Conservation (phyloP, 2,113 vertebrate species). For the Prinia subflava region DNA sequence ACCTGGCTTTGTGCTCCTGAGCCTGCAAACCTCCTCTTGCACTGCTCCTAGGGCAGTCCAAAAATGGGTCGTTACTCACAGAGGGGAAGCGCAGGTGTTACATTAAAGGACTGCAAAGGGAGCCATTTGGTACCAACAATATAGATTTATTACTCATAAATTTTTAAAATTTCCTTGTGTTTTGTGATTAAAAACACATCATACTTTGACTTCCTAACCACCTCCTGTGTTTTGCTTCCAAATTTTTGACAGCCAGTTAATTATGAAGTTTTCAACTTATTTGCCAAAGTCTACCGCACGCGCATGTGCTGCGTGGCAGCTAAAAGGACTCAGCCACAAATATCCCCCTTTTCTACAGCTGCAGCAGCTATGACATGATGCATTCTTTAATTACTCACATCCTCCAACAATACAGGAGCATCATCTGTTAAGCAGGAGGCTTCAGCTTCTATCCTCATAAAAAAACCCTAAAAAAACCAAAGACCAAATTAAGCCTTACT, state of each 20-base stretch:
- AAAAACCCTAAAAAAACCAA: neutral
- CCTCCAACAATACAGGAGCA: neutral
- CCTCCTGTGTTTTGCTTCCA: slow-evolving; percentile 49
- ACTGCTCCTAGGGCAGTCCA: slow-evolving; percentile 27
- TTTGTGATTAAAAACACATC: slow-evolving; percentile 64
- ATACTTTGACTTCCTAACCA: slow-evolving; percentile 59
- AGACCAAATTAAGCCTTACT: neutral
- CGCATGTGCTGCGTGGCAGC: neutral
- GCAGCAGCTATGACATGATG: neutral
- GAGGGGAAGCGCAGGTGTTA: slow-evolving; percentile 61
- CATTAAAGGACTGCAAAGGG: slow-evolving; percentile 57
- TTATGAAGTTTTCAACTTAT: slow-evolving; percentile 48
- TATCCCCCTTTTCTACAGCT: neutral
- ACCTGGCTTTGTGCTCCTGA: slow-evolving; percentile 59
- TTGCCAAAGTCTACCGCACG: neutral
- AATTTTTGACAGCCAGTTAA: slow-evolving; percentile 61
- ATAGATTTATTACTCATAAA: slow-evolving; percentile 54
- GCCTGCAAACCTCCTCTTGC: slow-evolving; percentile 48
- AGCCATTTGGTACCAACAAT: slow-evolving; percentile 52
- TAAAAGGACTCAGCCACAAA: neutral
- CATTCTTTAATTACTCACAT: neutral
- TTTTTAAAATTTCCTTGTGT: slow-evolving; percentile 53
- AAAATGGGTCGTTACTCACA: slow-evolving; percentile 30
- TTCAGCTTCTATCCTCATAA: neutral
- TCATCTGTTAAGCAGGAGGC: slow-evolving; percentile 32